Conservation (phyloP, 2,113 vertebrate species). For the Centropristis striata region DNA sequence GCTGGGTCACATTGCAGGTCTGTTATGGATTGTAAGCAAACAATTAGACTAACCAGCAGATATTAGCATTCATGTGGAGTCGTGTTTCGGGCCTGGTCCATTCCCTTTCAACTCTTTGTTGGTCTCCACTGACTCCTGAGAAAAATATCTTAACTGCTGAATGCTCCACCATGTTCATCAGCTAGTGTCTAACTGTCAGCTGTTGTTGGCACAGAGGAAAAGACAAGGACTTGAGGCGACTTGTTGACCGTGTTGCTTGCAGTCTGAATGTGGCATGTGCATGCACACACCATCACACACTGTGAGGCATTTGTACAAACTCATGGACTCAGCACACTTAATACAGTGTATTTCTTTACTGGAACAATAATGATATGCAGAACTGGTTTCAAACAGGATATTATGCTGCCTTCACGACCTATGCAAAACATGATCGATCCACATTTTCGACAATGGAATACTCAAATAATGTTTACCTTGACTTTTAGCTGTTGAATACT, state of each 20-base stretch:
- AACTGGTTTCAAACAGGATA: slow-evolving; percentile 12
- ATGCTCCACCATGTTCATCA: not conserved
- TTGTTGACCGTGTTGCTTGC: not conserved
- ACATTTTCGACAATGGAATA: not conserved
- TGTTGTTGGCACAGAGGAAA: not conserved
- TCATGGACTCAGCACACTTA: not conserved
- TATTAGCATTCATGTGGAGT: not conserved
- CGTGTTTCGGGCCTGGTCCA: not conserved
- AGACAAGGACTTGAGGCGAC: not conserved
- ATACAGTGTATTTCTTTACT: not conserved
- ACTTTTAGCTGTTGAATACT: slow-evolving; percentile 5
- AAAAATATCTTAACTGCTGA: not conserved
- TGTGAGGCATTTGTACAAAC: slow-evolving; percentile 21
- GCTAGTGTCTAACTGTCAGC: not conserved
- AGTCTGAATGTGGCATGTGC: slow-evolving; percentile 4
- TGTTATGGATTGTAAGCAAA: not conserved
- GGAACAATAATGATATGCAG: slow-evolving; percentile 22
- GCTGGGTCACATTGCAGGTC: not conserved
- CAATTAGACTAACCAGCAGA: not conserved
- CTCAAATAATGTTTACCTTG: not conserved
- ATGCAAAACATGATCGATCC: slow-evolving; percentile 19
- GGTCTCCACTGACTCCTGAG: not conserved
- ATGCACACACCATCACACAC: not conserved
- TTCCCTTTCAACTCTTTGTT: not conserved
- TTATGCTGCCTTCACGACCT: slow-evolving; percentile 28